Evolutionary conservation across 2,113 vertebrate genomes (phyloP), one percentile per base, ranked within the genome.

Genomic region (Jaculus jaculus): DNA sequence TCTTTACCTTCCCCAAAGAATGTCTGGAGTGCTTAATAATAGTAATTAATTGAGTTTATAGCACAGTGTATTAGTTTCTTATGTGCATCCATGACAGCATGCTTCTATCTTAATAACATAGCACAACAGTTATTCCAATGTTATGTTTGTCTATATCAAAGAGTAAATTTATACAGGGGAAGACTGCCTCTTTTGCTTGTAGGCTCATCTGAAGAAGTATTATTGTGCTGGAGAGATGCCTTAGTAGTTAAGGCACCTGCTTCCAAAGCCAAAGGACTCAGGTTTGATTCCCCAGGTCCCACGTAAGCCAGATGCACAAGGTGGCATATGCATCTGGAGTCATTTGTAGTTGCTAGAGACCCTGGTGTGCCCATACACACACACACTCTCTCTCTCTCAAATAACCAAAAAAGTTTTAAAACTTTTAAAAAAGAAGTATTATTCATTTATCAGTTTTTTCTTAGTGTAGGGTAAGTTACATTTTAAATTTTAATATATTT

Each of bases 401-500:
- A 47, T 47, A n/a, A n/a, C n/a, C n/a, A n/a, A n/a, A n/a, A n/a
- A n/a, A n/a, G n/a, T n/a, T n/a, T n/a, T n/a, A 47, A 47, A 47
- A 47, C 42, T 47, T 47, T n/a, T n/a, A n/a, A n/a, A 47, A 47
- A 47, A 47, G 8, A 47, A 47, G 42, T 47, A 47, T 47, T 54
- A 54, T 54, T 54, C 54, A 54, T 54, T 54, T 12, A 82, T 34
- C 16, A 87, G 73, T 21, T 42, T 42, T 83, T 39, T 71, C 74
- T 75, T 82, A 65, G 54, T 66, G 78, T 30, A 87, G 54, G 54
- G 54, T 10, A 54, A 54, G 11, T 87, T 65, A 92, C 81, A 75
- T 81, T 60, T 89, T 91, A 86, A 92, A 82, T n/a, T 37, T 15
- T 69, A 79, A 7, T 21, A 3, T 58, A 47, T 80, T 87, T 91